Base-by-base conservation (phyloP, 2,888 invertebrate species). In the Dorcus parallelipipedus region DNA sequence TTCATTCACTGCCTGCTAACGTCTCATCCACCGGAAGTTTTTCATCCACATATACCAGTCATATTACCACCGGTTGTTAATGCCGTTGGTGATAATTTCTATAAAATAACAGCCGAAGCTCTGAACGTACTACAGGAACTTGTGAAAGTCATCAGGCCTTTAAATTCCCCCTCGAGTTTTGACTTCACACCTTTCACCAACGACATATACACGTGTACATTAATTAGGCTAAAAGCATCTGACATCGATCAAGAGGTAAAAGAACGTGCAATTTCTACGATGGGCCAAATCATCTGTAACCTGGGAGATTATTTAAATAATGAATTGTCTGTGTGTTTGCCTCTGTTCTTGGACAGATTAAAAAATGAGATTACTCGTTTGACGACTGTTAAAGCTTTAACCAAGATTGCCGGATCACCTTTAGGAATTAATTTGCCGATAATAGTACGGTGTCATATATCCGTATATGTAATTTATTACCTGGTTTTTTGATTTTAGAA, bases 161-260 rank as follows among this genome's bases (percentile, higher is more conserved):
- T 92, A 49, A 89, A 90, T 86, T 73, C 60, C 54, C 64, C 71
- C 61, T 79, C 83, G 2, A 82, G 83, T 42, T 85, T 91, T 67
- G 90, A 94, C 76, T 88, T 93, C 65, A 83, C 84, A 3, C 86
- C 88, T n/a, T 91, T 90, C 76, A 88, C 93, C 20, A 84, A 84
- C 9, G 86, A 88, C 57, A 87, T 93, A 74, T 97, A 97, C 78
- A 83, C 86, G 59, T 93, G 93, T 70, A 94, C 95, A 0, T 79
- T 96, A 67, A 85, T 89, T 59, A 86, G 96, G 58, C 82, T 99
- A 41, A 90, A 90, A 70, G 94, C 97, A 38, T 92, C 97, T 0
- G 98, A 99, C 76, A 96, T 98, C 73, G 99, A 99, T 81, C 98
- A 99, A 77, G 99, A 99, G 80, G 98, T 99, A 0, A 98, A 99